Base-by-base conservation (phyloP, 2,797 vertebrate genomes). In the Melanotaenia parkinsoni region DNA sequence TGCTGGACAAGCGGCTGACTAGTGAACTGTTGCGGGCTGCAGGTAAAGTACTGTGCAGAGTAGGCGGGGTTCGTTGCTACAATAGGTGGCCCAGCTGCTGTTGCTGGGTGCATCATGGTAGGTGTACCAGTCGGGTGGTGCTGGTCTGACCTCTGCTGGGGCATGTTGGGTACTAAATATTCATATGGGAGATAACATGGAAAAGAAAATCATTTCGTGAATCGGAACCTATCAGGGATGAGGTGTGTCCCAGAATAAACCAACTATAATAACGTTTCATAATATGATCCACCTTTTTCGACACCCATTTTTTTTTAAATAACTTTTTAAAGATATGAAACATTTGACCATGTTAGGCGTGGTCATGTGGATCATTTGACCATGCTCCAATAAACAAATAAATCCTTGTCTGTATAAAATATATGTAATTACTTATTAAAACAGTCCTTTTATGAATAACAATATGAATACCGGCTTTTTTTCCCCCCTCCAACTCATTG, bases 21-120 rank as follows among this genome's bases (percentile, higher is more conserved):
- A 84, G 97, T 92, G 92, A 99, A 99, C 93, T 99, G 98, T 81
- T 98, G 98, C 14, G 98, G 98, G 86, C 95, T 98, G 89, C 98
- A 99, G 79, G 98, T 94, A 76, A 99, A 98, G 74, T 99, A 99
- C 71, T 99, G 98, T 30, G 97, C 86, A 37, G 97, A 95, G 82
- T 99, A 99, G 60, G 95, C 97, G 2, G 96, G 96, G 76, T 91
- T 97, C 0, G 86, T 96, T 76, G 97, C 97, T 88, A 99, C 97
- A 37, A 99, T 98, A 9, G 97, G 98, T 0, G 96, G 97, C 60
- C 98, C 98, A 11, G 98, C 97, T 33, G 97, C 97, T 0, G 97
- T 97, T 12, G 96, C 98, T 20, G 97, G 96, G 81, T 99, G 98
- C 96, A 99, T 98, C 96, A 99, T 97, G 88, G 96, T 95, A 76